Evolutionary conservation across 2,113 vertebrate genomes (phyloP), one percentile per base, ranked within the genome.

Genomic region (Pseudorhombus dupliciocellatus): DNA sequence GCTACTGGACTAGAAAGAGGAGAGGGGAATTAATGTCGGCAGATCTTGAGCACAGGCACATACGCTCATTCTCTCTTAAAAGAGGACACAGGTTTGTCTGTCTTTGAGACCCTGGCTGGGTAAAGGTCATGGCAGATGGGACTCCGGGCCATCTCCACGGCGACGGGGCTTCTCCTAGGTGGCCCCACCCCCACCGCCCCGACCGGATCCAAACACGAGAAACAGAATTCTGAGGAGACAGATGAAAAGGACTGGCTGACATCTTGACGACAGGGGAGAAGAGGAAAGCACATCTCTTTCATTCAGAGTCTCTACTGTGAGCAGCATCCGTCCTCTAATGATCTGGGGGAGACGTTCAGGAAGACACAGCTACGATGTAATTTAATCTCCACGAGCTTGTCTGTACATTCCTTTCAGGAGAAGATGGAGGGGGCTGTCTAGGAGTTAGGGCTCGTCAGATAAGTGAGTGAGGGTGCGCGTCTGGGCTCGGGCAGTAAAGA

Each of bases 321-420:
- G 60, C 64, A 24, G 70, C 66, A 68, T 70, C 78, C 59, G 26
- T 75, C 72, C 50, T 56, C 18, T 40, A 59, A 68, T 56, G 1
- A 34, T 71, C 52, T 0, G 21, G 18, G 42, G 66, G 70, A 62
- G 72, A 77, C 55, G 24, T 66, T 57, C 55, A 65, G 70, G 84
- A 87, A 87, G 84, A 89, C 77, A 73, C 82, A 53, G 62, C 48
- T 57, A 58, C 34, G 25, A 48, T 60, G 52, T 68, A 40, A 26
- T 11, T 46, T 73, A 9, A 58, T 81, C 74, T 80, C 83, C 77
- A 55, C 37, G 24, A 63, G 20, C 75, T 69, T 54, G 64, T 79
- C 74, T 87, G 75, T 83, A 90, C 80, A 85, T 89, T 89, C 85
- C 85, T 70, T 60, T 77, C 7, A 34, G 40, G 84, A 40, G 67